Evolutionary conservation across 2,888 invertebrate species (phyloP).

Genomic region (Doris montereyensis): DNA sequence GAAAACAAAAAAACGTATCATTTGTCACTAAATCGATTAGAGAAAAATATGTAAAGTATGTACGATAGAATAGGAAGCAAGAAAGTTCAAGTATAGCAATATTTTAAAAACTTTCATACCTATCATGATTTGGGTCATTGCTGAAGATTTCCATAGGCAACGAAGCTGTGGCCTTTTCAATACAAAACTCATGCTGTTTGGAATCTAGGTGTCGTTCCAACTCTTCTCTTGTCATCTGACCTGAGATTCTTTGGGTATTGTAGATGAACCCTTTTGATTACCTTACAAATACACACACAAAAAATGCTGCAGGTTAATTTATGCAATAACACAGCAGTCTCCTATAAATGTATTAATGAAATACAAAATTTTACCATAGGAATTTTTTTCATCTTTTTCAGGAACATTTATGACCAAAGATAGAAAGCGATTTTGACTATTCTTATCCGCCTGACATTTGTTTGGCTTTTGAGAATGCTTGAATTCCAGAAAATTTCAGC

Average conservation of each 20-base stretch:
- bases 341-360: too few relatives aligned
- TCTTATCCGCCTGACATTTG: too few relatives aligned
- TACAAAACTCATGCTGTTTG: constrained; percentile 81
- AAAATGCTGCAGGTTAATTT: background rate
- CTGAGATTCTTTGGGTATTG: constrained; percentile 40
- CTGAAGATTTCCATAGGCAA: constrained; percentile 96
- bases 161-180: constrained; percentile 88
- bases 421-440: too few relatives aligned
- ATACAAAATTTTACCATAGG: too few relatives aligned
- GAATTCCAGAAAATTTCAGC: too few relatives aligned
- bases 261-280: constrained; percentile 24
- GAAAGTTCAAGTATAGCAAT: background rate
- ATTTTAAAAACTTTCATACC: constrained; percentile 56
- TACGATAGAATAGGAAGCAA: too few relatives aligned
- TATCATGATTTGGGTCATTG: constrained; percentile 81
- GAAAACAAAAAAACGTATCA: background rate
- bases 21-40: background rate
- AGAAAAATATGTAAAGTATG: too few relatives aligned
- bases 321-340: too few relatives aligned
- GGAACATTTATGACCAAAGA: too few relatives aligned
- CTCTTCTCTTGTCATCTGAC: constrained; percentile 92
- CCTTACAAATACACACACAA: background rate
- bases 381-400: too few relatives aligned
- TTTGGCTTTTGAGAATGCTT: too few relatives aligned
- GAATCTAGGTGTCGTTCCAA: constrained; percentile 91